These are phyloP conservation scores for Stenopsyche tienmushanensis DNA, from an alignment of 1,140 invertebrate species.

Conservation along the genomic window DNA sequence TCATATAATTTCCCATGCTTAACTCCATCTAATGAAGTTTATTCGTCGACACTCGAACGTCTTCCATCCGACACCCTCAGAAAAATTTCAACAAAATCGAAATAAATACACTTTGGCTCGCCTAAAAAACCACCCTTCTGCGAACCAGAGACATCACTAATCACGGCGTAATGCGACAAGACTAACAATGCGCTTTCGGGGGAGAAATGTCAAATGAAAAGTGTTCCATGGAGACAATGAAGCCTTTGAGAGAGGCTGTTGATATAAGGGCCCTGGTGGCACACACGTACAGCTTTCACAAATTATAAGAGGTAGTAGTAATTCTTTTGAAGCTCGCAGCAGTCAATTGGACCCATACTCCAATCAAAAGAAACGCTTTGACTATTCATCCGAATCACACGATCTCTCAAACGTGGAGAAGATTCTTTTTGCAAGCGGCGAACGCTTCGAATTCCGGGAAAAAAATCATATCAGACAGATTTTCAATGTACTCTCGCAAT, in stretches of 20 bases:
- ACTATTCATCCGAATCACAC: constrained; percentile 34
- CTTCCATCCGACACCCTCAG: background rate
- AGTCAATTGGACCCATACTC: constrained; percentile 28
- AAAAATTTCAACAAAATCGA: no score
- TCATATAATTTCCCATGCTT: constrained; percentile 55
- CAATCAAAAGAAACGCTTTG: constrained; percentile 36
- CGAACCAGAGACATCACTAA: no score
- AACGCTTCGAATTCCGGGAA: background rate
- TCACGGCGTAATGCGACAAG: no score
- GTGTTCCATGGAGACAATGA: constrained; percentile 1
- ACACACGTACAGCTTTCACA: background rate
- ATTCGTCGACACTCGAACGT: constrained; percentile 46
- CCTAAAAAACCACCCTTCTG: no score
- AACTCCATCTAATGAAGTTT: constrained; percentile 55
- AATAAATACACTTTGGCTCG: no score
- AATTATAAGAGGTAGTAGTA: constrained; percentile 20
- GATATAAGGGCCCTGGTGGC: background rate
- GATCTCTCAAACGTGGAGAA: background rate
- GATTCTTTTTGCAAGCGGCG: background rate
- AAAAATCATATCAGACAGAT: background rate
- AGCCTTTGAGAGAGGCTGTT: constrained; percentile 4
- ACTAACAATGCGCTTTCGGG: background rate
- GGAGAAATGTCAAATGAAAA: background rate
- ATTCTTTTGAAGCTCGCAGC: constrained; percentile 30
- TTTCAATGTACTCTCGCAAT: no score